Conservation (phyloP, 2,797 vertebrate genomes). For the Morelia viridis region DNA sequence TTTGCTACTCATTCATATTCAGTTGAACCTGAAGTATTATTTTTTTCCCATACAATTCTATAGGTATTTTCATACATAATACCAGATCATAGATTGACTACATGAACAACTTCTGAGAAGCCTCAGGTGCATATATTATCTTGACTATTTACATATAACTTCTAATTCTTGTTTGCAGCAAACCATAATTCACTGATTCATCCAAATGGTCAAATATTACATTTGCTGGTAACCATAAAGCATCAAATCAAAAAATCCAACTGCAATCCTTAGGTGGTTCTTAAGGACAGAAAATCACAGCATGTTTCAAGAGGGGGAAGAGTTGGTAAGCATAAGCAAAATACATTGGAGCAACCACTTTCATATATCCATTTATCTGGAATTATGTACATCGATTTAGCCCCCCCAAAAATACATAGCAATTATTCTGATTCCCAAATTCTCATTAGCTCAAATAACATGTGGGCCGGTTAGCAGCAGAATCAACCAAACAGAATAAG, state of each 20-base stretch:
- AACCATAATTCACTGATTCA: not conserved
- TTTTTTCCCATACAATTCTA: not conserved
- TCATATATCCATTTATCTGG: not conserved
- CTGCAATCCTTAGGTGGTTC: not conserved
- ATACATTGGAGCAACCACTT: not conserved
- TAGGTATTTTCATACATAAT: not conserved
- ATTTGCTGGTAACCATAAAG: not conserved
- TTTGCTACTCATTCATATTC: not conserved
- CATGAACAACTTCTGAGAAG: not conserved
- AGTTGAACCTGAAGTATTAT: not conserved
- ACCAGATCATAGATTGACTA: not conserved
- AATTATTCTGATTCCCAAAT: not conserved
- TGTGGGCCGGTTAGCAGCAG: not conserved
- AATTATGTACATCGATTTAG: not conserved
- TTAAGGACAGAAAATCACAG: not conserved
- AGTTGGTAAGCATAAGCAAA: not conserved
- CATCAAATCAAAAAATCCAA: not conserved
- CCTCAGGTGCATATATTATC: not conserved
- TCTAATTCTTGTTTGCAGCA: not conserved
- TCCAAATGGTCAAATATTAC: not conserved
- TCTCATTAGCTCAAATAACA: not conserved
- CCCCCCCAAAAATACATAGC: not conserved
- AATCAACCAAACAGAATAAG: not conserved
- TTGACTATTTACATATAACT: not conserved
- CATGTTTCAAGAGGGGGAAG: not conserved